Evolutionary conservation across 2,888 invertebrate genomes (phyloP), one percentile per base, ranked within the genome.

Genomic region (Fabriciana adippe): DNA sequence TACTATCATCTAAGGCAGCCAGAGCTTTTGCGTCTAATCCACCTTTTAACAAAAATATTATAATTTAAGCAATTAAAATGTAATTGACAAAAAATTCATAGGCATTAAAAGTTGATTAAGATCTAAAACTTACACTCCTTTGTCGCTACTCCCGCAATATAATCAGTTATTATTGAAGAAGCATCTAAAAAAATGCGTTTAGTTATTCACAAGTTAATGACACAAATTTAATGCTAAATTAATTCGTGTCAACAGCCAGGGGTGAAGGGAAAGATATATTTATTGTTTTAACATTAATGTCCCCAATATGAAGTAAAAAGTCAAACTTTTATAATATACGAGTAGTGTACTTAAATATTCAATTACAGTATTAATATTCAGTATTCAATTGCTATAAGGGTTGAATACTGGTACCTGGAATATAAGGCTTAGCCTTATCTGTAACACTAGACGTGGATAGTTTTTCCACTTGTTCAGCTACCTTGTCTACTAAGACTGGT

Each of bases 141-240:
- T 35, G 85, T 84, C 16, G 87, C 87, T 0, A 81, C 73, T 18
- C 80, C 78, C 54, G 87, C 82, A 16, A 88, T 75, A 65, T 81
- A 87, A 31, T 74, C 51, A 8, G 81, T 67, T n/a, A 83, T 71
- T 26, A 85, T 81, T 2, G 75, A 48, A 15, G 76, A 66, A 6
- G 83, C 77, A 51, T 81, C 87, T 88, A 79, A 56, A 83, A 82
- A 8, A 31, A 54, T 35, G 5, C 6, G 8, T 35, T 41, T 41
- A 41, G 8, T 41, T 41, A 41, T 11, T 41, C 8, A 41, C 35
- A 8, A 41, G 35, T 11, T 11, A 41, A 11, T 11, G 11, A 41
- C 11, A 11, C 11, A 41, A 2, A 41, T 41, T 41, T 41, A 11
- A 11, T 41, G 35, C 11, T 41, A 41, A 41, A 41, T 41, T 26